Conservation (phyloP, 2,888 invertebrate genomes). For the Xanthia togata region DNA sequence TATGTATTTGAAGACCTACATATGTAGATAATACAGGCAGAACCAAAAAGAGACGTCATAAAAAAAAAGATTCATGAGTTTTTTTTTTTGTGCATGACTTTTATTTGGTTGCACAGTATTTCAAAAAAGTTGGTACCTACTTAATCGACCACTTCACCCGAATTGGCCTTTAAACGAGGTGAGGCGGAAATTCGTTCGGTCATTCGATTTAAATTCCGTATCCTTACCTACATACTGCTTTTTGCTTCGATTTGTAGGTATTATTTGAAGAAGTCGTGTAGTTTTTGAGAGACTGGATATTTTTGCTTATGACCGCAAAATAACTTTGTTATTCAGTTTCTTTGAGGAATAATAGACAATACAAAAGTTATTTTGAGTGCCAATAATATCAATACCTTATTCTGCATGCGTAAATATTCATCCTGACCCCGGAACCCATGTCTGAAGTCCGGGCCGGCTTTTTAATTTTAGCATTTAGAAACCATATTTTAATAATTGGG, state of each 20-base stretch:
- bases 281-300: not conserved
- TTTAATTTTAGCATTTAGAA: not conserved
- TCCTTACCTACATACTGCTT: not conserved
- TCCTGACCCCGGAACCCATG: not conserved
- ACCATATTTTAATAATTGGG: not conserved
- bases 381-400: not conserved
- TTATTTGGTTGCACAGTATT: too few relatives aligned
- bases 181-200: too few relatives aligned
- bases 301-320: not conserved
- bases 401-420: not conserved
- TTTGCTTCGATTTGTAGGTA: not conserved
- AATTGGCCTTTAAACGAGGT: too few relatives aligned
- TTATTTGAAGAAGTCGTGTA: not conserved
- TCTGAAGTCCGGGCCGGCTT: too few relatives aligned
- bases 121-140: too few relatives aligned
- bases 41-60: too few relatives aligned
- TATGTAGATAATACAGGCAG: too few relatives aligned
- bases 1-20: too few relatives aligned
- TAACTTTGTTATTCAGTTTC: not conserved
- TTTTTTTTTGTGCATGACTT: too few relatives aligned
- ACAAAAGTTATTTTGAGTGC: not conserved
- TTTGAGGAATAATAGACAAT: not conserved
- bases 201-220: too few relatives aligned
- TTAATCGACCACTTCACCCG: too few relatives aligned
- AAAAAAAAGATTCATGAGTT: too few relatives aligned